Evolutionary conservation across 2,888 invertebrate species (phyloP).

Genomic region (Halictus ligatus): DNA sequence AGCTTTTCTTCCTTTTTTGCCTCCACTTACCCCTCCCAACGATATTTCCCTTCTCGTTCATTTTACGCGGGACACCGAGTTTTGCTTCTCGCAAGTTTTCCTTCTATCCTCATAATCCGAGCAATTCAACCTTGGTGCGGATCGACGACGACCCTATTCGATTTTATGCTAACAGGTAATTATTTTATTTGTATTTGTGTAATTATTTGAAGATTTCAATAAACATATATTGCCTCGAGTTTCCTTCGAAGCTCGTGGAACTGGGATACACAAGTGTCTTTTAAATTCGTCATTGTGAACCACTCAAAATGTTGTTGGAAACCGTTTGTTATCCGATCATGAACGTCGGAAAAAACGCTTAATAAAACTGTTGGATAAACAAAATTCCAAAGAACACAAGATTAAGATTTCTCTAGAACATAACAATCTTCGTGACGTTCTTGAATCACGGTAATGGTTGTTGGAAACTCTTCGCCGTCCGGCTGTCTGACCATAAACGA

Average conservation of each 20-base stretch:
- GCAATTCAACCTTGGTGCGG: background rate
- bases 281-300: too few relatives aligned
- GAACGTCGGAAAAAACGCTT: background rate
- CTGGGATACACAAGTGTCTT: too few relatives aligned
- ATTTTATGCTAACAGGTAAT: background rate
- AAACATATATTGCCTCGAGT: too few relatives aligned
- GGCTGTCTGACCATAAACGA: background rate
- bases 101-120: background rate
- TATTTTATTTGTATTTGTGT: background rate
- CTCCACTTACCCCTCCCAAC: conserved; percentile 16
- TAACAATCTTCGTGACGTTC: background rate
- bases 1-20: conserved; percentile 37
- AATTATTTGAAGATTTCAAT: background rate
- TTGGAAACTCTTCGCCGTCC: background rate
- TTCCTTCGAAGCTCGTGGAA: too few relatives aligned
- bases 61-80: background rate
- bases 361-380: background rate
- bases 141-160: background rate
- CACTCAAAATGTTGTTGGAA: too few relatives aligned
- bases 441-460: background rate
- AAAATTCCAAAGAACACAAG: background rate
- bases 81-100: background rate
- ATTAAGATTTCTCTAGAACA: background rate
- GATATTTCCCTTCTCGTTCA: conserved; percentile 55
- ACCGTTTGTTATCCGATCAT: too few relatives aligned